Percentiles rank a stretch among this genome's conserved stretches.
Evolutionary conservation across 2,888 invertebrate genomes (phyloP).

Genomic region (Trichopria drosophilae): DNA sequence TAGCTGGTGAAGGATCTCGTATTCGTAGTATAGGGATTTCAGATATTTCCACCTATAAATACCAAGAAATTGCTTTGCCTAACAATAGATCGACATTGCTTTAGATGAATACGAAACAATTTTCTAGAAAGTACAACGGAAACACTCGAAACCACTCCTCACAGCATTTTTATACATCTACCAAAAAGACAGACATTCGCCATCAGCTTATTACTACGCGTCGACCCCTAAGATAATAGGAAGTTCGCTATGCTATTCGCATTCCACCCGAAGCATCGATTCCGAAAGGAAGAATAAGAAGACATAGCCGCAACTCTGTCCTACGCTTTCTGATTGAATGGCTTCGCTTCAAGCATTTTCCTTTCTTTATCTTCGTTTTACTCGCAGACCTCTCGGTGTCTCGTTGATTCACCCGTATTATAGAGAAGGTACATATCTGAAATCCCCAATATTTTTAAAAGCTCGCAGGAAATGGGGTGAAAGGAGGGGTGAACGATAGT

Average conservation of each 20-base stretch:
- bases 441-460: conserved; percentile 60
- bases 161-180: too few relatives aligned
- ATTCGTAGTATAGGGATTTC: too few relatives aligned
- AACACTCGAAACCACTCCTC: too few relatives aligned
- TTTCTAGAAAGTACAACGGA: too few relatives aligned
- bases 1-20: too few relatives aligned
- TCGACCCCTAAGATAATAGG: conserved; percentile 2
- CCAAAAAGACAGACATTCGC: too few relatives aligned
- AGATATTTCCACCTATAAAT: too few relatives aligned
- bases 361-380: conserved; percentile 41
- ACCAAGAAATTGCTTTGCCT: too few relatives aligned
- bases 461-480: conserved; percentile 43
- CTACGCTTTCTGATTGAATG: conserved; percentile 56
- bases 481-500: conserved; percentile 28
- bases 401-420: conserved; percentile 25
- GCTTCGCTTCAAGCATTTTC: conserved; percentile 39
- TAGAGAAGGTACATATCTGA: conserved; percentile 45
- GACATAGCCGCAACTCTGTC: too few relatives aligned
- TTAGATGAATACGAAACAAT: too few relatives aligned
- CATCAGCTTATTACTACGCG: too few relatives aligned
- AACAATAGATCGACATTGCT: too few relatives aligned
- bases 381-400: conserved; percentile 32
- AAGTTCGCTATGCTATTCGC: neutral
- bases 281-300: conserved; percentile 31
- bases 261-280: conserved; percentile 26